Percentiles rank a stretch among this genome's conserved stretches.
Evolutionary conservation across 2,888 invertebrate species (phyloP).

Genomic region (Eurytoma adleriae): DNA sequence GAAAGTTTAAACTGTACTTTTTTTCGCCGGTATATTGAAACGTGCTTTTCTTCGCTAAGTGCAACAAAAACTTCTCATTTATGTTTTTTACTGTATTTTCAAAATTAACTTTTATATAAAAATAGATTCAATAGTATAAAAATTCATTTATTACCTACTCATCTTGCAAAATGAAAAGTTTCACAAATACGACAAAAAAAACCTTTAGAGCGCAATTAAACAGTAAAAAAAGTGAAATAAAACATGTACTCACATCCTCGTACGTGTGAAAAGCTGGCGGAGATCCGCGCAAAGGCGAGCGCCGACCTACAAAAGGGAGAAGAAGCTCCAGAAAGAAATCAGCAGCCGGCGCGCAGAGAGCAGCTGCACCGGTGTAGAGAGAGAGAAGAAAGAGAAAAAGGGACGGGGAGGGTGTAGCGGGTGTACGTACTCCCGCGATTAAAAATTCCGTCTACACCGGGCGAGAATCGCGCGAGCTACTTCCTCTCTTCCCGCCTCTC

Average conservation of each 20-base stretch:
- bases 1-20: too few relatives aligned
- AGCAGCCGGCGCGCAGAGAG: not conserved
- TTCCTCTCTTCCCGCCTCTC: conserved; percentile 55
- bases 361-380: not conserved
- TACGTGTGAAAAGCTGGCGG: not conserved
- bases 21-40: too few relatives aligned
- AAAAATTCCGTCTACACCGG: conserved; percentile 69
- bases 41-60: too few relatives aligned
- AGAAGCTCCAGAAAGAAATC: too few relatives aligned
- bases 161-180: not conserved
- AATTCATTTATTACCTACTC: too few relatives aligned
- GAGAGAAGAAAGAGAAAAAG: not conserved
- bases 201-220: not conserved
- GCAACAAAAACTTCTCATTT: too few relatives aligned
- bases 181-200: not conserved
- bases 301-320: conserved; percentile 17
- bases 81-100: too few relatives aligned
- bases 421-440: conserved; percentile 61
- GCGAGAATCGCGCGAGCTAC: conserved; percentile 24
- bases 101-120: too few relatives aligned
- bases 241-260: not conserved
- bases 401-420: not conserved
- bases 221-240: not conserved
- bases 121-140: too few relatives aligned
- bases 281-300: conserved; percentile 27